Percentiles rank a stretch among this genome's conserved stretches.
phyloP scores from a whole-genome alignment of 2,888 invertebrate species.

The Gastracanthus pulcherrimus region DNA sequence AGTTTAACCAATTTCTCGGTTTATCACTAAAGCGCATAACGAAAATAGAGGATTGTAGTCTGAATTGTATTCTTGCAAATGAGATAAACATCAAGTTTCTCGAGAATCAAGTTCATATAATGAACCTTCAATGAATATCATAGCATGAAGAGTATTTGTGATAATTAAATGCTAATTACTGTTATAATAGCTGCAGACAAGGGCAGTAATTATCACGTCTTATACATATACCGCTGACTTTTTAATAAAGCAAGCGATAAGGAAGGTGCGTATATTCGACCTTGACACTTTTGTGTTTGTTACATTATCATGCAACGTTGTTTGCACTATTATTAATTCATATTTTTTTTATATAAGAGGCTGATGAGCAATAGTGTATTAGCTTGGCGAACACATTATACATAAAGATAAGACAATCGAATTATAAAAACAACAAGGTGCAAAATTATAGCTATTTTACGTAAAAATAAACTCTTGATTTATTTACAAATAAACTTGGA shows the following conservation, averaged over 20 bases:
- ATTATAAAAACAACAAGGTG: slow-evolving; percentile 31
- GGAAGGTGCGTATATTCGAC: slow-evolving; percentile 49
- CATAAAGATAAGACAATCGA: slow-evolving; percentile 34
- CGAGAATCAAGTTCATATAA: slow-evolving; percentile 52
- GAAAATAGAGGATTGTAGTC: neutral
- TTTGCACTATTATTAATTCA: slow-evolving; percentile 43
- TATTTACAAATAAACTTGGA: slow-evolving; percentile 2
- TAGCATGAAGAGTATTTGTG: slow-evolving; percentile 28
- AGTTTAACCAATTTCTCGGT: neutral
- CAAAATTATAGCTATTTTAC: slow-evolving; percentile 10
- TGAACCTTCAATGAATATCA: slow-evolving; percentile 44
- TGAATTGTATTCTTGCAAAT: slow-evolving; percentile 37
- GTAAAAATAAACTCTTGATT: slow-evolving; percentile 28
- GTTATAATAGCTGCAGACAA: slow-evolving; percentile 52
- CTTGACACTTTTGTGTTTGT: slow-evolving; percentile 57
- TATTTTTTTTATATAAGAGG: slow-evolving; percentile 40
- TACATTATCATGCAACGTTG: slow-evolving; percentile 48
- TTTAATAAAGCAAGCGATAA: slow-evolving; percentile 51
- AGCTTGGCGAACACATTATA: neutral
- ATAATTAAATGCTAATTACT: slow-evolving; percentile 60
- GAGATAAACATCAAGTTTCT: slow-evolving; percentile 46
- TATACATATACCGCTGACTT: slow-evolving; percentile 34
- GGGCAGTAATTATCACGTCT: slow-evolving; percentile 58
- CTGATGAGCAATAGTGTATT: slow-evolving; percentile 12
- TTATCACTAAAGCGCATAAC: slow-evolving; percentile 24